Percentiles rank a stretch among this genome's conserved stretches.
These are phyloP conservation scores for Phoxinus dragarum DNA, from an alignment of 2,797 vertebrate genomes.

Conservation along the genomic window DNA sequence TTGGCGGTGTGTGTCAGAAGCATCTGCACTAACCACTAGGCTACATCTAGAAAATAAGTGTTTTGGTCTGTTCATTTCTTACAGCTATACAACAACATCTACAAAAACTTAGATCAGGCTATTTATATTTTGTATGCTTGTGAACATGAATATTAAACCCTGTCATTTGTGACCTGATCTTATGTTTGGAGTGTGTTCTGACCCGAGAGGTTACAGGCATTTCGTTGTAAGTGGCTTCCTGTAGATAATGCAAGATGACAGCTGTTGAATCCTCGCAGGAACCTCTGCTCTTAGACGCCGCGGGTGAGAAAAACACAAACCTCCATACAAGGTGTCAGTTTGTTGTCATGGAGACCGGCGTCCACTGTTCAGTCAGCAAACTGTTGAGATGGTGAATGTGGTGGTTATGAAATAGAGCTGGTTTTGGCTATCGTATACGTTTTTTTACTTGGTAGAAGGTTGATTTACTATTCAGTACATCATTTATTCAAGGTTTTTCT, in stretches of 20 bases:
- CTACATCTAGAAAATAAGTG: not conserved
- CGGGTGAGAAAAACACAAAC: slow-evolving; percentile 39
- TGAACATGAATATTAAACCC: slow-evolving; percentile 11
- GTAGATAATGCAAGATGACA: slow-evolving; percentile 34
- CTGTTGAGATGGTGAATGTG: not conserved
- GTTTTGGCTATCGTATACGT: not conserved
- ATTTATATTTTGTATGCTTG: not conserved
- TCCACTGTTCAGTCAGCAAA: slow-evolving; percentile 13
- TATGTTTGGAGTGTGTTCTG: not conserved
- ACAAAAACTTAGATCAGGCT: not conserved
- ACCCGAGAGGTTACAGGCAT: slow-evolving; percentile 6
- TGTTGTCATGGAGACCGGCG: slow-evolving; percentile 53
- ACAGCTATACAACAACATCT: not conserved
- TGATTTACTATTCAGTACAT: slow-evolving; percentile 12
- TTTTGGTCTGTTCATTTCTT: not conserved
- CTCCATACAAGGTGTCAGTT: slow-evolving; percentile 33
- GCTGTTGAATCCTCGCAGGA: slow-evolving; percentile 26
- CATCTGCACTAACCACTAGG: not conserved
- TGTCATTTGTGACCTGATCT: not conserved
- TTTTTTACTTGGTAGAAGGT: not conserved
- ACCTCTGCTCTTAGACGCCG: slow-evolving; percentile 30
- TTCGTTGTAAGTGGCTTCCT: slow-evolving; percentile 26
- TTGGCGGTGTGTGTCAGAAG: not conserved
- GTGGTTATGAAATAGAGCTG: slow-evolving; percentile 22
- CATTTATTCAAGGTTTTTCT: not conserved